Base-by-base conservation (phyloP, 1,140 invertebrate genomes). In the Formica selysi region DNA sequence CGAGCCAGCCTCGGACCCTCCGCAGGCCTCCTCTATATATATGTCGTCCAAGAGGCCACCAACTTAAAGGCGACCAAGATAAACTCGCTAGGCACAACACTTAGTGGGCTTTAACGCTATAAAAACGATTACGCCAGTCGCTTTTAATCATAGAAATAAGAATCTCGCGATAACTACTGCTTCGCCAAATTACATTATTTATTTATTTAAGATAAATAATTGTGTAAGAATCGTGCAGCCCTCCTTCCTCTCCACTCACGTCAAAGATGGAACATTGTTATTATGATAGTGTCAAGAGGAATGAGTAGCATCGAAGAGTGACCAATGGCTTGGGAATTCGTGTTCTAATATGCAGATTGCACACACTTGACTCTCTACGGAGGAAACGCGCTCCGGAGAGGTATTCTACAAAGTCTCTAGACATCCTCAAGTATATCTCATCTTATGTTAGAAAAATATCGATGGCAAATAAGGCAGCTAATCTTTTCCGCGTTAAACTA, bases 1-100 rank as follows among this genome's bases (percentile, higher is more conserved):
- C 48, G 87, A 89, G 86, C 78, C 88, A 89, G 81, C 85, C 88
- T 68, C 73, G 68, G 73, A 78, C 71, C 81, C 81, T 84, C 80
- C 80, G 80, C 67, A 83, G 7, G 38, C 4, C 38, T 38, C 38
- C 38, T 16, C 48, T 19, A 16, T 51, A 51, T 51, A 11, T 48
- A n/a, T 59, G 70, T 36, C 51, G n/a, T 61, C 59, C 38, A 8
- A 78, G 62, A 78, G 73, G 71, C 81, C 59, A 64, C 81, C 67
- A 81, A 71, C 78, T 81, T 81, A 51, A 64, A 32, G 32, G 48
- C 51, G 41, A 41, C 44, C 11, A 48, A 73, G 54, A 61, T 81
- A 73, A 59, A 73, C 67, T 73, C 13, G 67, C 67, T 26, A 16
- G 16, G 16, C 44, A 73, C 48, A 51, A 51, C 48, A 83, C 44